These are phyloP conservation scores for Oscheius onirici DNA, from an alignment of 2,888 invertebrate genomes.

Conservation along the genomic window DNA sequence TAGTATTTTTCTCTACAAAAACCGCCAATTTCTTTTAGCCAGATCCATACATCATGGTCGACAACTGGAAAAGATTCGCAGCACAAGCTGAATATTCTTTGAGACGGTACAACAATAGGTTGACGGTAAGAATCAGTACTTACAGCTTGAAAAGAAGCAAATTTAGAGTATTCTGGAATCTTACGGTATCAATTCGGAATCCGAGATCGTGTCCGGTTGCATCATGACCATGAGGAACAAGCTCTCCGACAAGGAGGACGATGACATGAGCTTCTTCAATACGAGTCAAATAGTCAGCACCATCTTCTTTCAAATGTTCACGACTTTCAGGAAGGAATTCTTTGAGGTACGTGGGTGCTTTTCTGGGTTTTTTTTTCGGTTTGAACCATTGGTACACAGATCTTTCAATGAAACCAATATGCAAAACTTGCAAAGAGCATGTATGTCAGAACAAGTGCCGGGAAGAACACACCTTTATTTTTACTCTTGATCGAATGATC, in stretches of 20 bases:
- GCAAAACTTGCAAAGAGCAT: too few species aligned
- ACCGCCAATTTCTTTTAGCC: conserved; percentile 28
- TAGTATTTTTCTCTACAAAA: neutral
- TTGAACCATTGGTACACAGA: too few species aligned
- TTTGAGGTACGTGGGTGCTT: conserved; percentile 41
- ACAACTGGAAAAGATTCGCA: conserved; percentile 37
- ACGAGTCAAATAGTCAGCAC: conserved; percentile 65
- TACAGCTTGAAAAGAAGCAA: neutral
- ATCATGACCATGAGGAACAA: conserved; percentile 58
- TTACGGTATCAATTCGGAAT: conserved; percentile 67
- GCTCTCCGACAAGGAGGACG: conserved; percentile 64
- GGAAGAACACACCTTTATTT: too few species aligned
- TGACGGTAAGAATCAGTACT: conserved; percentile 37
- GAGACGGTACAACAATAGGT: conserved; percentile 45
- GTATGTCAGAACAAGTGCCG: too few species aligned
- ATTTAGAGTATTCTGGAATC: conserved; percentile 56
- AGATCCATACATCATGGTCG: conserved; percentile 31
- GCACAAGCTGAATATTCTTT: conserved; percentile 34
- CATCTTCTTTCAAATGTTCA: conserved; percentile 45
- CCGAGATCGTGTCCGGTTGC: conserved; percentile 63
- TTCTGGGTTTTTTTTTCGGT: too few species aligned
- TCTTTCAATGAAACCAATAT: too few species aligned
- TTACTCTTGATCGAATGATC: too few species aligned
- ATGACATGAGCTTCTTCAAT: conserved; percentile 68
- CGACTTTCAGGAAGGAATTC: conserved; percentile 40